Conservation (phyloP, 2,797 vertebrate genomes). For the Pseudomugil tenellus region DNA sequence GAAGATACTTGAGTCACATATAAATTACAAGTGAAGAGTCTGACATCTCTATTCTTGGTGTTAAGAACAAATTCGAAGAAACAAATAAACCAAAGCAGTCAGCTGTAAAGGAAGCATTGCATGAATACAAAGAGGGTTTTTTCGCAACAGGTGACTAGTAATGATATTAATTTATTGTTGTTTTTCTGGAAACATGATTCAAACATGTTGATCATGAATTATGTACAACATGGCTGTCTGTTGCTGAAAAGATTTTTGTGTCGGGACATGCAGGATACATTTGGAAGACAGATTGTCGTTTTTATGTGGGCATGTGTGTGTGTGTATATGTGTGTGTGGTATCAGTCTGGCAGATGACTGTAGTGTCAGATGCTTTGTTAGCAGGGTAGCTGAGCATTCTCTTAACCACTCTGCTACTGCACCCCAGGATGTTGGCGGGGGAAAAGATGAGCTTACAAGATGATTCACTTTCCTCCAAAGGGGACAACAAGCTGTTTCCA, state of each 20-base stretch:
- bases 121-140: not conserved
- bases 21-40: not conserved
- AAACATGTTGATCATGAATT: conserved; percentile 40
- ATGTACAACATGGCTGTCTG: conserved; percentile 37
- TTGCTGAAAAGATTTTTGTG: conserved; percentile 22
- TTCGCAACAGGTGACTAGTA: not conserved
- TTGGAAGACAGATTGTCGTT: conserved; percentile 8
- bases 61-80: not conserved
- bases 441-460: conserved; percentile 59
- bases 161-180: conserved; percentile 25
- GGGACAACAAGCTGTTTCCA: conserved; percentile 68
- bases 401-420: conserved; percentile 25
- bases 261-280: not conserved
- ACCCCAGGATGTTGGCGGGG: conserved; percentile 42
- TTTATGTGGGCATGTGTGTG: not conserved
- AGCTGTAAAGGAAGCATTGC: not conserved
- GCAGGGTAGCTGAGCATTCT: conserved; percentile 34
- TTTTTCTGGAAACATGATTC: conserved; percentile 40
- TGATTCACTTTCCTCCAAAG: conserved; percentile 68
- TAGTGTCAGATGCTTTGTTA: conserved; percentile 69
- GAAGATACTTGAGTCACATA: not conserved
- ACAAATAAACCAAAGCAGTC: not conserved
- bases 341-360: conserved; percentile 49
- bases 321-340: conserved; percentile 22
- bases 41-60: not conserved